phyloP scores from a whole-genome alignment of 2,888 invertebrate species.

The Drosophila nr. perissopoda region DNA sequence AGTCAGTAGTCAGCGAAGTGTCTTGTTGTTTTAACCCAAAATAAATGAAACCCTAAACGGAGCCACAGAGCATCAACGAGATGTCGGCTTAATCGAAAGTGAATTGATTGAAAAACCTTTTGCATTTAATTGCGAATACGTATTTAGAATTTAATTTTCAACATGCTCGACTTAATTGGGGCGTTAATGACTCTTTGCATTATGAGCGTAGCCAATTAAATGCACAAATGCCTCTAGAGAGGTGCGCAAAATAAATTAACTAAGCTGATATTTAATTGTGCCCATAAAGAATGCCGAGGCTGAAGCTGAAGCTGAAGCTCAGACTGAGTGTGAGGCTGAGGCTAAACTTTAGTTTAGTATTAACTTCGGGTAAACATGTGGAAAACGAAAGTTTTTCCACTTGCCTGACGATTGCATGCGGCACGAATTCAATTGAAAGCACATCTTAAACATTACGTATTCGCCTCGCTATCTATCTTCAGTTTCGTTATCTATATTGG shows the following conservation, averaged over 20 bases:
- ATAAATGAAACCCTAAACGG: conserved; percentile 1
- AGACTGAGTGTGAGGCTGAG: neutral
- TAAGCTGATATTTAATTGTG: conserved; percentile 66
- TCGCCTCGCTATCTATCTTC: conserved; percentile 7
- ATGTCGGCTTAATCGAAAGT: conserved; percentile 61
- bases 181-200: conserved; percentile 64
- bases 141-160: conserved; percentile 55
- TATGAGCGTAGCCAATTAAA: conserved; percentile 63
- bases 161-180: conserved; percentile 60
- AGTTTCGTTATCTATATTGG: neutral
- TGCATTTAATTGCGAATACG: conserved; percentile 62
- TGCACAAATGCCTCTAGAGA: conserved; percentile 37
- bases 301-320: conserved; percentile 4
- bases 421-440: conserved; percentile 49
- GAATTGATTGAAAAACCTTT: conserved; percentile 50
- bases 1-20: neutral
- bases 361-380: conserved; percentile 5
- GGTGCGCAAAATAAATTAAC: conserved; percentile 51
- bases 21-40: conserved; percentile 17
- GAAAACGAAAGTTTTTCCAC: conserved; percentile 63
- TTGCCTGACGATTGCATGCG: conserved; percentile 57
- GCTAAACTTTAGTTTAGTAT: neutral
- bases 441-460: conserved; percentile 46
- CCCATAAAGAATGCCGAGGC: conserved; percentile 73
- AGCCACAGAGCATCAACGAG: neutral